These are phyloP conservation scores for Laupala kohalensis DNA, from an alignment of 1,140 invertebrate species.

Conservation along the genomic window DNA sequence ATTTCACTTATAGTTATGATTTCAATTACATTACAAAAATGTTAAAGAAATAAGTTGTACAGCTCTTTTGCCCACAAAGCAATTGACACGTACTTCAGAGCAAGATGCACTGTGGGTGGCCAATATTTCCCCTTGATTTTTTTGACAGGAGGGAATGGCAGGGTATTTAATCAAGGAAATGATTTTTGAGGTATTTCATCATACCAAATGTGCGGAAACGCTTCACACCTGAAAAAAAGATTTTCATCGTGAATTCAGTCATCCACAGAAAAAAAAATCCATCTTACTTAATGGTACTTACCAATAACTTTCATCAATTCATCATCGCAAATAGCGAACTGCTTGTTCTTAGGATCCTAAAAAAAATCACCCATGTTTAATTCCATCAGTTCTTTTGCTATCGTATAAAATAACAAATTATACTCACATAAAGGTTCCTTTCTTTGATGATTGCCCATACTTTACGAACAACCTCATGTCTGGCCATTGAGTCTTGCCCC, in stretches of 20 bases:
- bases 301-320: conserved; percentile 77
- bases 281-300: conserved; percentile 22
- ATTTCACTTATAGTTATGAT: background rate
- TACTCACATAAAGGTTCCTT: conserved; percentile 65
- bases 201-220: conserved; percentile 85
- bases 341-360: conserved; percentile 83
- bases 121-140: background rate
- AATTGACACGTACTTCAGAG: background rate
- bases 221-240: conserved; percentile 45
- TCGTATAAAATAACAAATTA: background rate
- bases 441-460: conserved; percentile 89
- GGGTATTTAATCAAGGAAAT: conserved; percentile 56
- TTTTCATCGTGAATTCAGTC: background rate
- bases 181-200: conserved; percentile 88
- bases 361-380: conserved; percentile 18
- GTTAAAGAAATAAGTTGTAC: background rate
- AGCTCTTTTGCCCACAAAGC: background rate
- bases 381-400: background rate
- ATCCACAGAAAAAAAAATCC: background rate
- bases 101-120: background rate
- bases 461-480: conserved; percentile 86
- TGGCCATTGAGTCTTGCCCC: conserved; percentile 69
- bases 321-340: conserved; percentile 86
- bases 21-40: background rate
- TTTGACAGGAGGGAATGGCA: background rate